phyloP scores from a whole-genome alignment of 1,140 invertebrate genomes.

The Drosophila ogumai region DNA sequence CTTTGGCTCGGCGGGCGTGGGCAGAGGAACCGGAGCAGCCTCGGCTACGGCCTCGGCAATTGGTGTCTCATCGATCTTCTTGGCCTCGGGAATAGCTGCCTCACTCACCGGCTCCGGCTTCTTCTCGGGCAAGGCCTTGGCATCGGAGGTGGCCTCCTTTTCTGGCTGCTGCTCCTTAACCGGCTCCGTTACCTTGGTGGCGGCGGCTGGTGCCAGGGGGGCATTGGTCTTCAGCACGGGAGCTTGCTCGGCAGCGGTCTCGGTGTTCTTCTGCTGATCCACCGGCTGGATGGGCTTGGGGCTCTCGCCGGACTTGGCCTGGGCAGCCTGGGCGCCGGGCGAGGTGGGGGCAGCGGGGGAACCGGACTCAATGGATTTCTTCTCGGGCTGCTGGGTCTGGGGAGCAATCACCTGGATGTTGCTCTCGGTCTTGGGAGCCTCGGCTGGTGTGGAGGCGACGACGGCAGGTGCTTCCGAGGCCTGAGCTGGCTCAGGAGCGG shows the following conservation, averaged over 20 bases:
- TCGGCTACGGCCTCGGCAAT: conserved; percentile 27
- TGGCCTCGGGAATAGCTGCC: conserved; percentile 34
- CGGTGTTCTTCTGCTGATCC: conserved; percentile 49
- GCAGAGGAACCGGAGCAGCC: conserved; percentile 12
- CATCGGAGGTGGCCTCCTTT: conserved; percentile 16
- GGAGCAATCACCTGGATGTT: conserved; percentile 59
- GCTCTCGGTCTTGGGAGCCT: conserved; percentile 29
- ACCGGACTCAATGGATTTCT: conserved; percentile 31
- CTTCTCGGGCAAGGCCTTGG: conserved; percentile 43
- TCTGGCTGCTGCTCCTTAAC: conserved; percentile 32
- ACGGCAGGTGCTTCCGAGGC: conserved; percentile 18
- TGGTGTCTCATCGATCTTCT: conserved; percentile 54
- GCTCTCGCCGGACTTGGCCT: conserved; percentile 47
- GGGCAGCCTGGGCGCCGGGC: conserved; percentile 37
- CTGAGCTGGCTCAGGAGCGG: conserved; percentile 19
- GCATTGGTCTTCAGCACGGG: conserved; percentile 27
- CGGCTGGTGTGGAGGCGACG: conserved; percentile 14
- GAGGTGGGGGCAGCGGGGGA: conserved; percentile 2
- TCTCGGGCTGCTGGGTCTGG: conserved; percentile 32
- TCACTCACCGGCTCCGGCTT: conserved; percentile 23
- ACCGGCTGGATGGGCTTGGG: conserved; percentile 28
- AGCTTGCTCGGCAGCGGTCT: conserved; percentile 28
- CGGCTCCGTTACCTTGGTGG: conserved; percentile 29
- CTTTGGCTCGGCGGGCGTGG: conserved; percentile 47
- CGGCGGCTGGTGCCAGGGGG: conserved; percentile 14